Evolutionary conservation across 2,888 invertebrate species (phyloP), one percentile per base, ranked within the genome.

Genomic region (Gymnoscelis rufifasciata): DNA sequence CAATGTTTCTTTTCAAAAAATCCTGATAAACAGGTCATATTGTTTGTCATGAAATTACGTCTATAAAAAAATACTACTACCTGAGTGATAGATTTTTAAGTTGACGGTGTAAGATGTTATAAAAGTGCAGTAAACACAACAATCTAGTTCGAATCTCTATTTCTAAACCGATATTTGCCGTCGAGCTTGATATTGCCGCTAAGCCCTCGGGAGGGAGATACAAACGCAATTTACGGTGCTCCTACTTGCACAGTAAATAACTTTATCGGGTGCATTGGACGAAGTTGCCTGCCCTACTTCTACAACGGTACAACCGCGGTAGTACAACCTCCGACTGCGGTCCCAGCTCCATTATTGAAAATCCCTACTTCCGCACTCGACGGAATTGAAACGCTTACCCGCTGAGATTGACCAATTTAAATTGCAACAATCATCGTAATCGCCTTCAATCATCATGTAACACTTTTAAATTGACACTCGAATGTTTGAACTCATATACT

Each of bases 151-250:
- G 40, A 38, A 28, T 14, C 31, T 35, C 19, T 41, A 24, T 35
- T 24, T 36, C 33, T 33, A 35, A 44, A 40, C 31, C 38, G 31
- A 43, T 51, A 60, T 54, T 58, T 47, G 51, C 39, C 55, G 40
- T 56, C 64, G 60, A 66, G 59, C 57, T 57, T 58, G 64, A 71
- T 75, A 74, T 71, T 72, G 67, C 65, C 65, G 59, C 61, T 62
- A 63, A 62, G 63, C 68, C 69, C 69, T 64, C 57, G 65, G 64
- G 72, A 67, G 62, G 64, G 70, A 78, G 74, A 74, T 73, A 68
- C 70, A 76, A 82, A 83, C 68, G 69, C 78, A 81, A 83, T 82
- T 83, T 83, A 73, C 77, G 57, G 60, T 56, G 39, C 43, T 48
- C 43, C 65, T 71, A 71, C 73, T 80, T 68, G 70, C 59, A 69